These are phyloP conservation scores for Serinus canaria DNA, from an alignment of 2,113 vertebrate genomes.

Conservation along the genomic window DNA sequence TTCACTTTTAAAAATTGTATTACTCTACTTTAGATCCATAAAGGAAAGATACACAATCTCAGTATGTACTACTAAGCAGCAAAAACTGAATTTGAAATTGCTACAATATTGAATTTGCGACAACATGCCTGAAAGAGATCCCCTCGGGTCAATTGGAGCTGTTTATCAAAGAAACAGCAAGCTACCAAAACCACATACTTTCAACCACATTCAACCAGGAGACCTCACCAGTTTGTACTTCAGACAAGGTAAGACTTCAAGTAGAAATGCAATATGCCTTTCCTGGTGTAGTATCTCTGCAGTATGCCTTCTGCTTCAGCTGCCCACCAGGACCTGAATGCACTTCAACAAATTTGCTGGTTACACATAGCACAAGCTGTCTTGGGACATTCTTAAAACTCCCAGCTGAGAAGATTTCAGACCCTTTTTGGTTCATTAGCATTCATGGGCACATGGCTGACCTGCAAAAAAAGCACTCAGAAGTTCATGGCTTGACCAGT, in stretches of 20 bases:
- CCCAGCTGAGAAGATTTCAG: not conserved
- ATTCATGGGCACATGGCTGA: not conserved
- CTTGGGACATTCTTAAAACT: not conserved
- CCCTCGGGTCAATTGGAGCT: not conserved
- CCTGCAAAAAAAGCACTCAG: not conserved
- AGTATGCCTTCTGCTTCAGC: not conserved
- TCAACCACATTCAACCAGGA: not conserved
- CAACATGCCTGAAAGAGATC: not conserved
- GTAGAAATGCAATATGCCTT: not conserved
- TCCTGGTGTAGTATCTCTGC: not conserved
- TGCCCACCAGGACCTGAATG: not conserved
- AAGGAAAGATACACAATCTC: not conserved
- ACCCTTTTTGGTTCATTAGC: not conserved
- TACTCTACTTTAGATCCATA: not conserved
- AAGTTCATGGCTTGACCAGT: not conserved
- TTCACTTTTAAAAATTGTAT: not conserved
- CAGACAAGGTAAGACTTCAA: not conserved
- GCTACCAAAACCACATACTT: not conserved
- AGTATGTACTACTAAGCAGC: not conserved
- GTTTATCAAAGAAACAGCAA: not conserved
- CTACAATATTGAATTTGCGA: not conserved
- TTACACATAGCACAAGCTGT: not conserved
- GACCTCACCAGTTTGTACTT: not conserved
- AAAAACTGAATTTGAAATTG: not conserved
- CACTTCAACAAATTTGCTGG: accelerated